Evolutionary conservation across 2,113 vertebrate species (phyloP), one percentile per base, ranked within the genome.

Genomic region (Platysternon megacephalum): DNA sequence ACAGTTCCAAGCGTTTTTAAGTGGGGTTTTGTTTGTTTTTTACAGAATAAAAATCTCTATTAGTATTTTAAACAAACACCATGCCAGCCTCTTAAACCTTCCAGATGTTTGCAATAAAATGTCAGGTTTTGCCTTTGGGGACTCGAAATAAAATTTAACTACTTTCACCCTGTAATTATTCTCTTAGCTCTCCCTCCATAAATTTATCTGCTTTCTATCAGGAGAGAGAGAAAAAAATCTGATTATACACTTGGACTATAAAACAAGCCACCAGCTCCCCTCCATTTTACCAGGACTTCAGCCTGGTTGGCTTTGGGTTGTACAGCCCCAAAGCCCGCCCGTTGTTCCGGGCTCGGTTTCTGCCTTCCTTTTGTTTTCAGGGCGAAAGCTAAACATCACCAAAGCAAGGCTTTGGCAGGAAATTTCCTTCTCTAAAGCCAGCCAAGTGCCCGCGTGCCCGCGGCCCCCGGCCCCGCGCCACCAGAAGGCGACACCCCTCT

Each of bases 61-160:
- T 98, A 98, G 97, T 94, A 92, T 98, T 98, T 95, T 97, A 97
- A 98, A 97, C 97, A 96, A 98, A 98, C 97, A 97, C 98, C 97
- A 93, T 98, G 98, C 98, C 98, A 97, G 93, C 97, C 97, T 97
- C 97, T 97, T 96, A 93, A 96, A 94, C 97, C 93, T 97, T 98
- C 98, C 98, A 98, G 98, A 98, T 98, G 98, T 98, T 98, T 98
- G 98, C 97, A 98, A 98, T 98, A 98, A 98, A 98, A 98, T 98
- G 97, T 97, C 98, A 98, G 97, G 97, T 98, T 98, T 98, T 98
- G 98, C 98, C 98, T 98, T 98, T 98, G 98, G 98, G 98, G 98
- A 98, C 96, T 97, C 94, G 98, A 98, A 98, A 98, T 98, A 98
- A 98, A 98, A 98, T 98, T 98, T 98, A 98, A 98, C 98, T 98